These are phyloP conservation scores for Acrossocheilus fasciatus DNA, from an alignment of 2,797 vertebrate species.

Conservation along the genomic window DNA sequence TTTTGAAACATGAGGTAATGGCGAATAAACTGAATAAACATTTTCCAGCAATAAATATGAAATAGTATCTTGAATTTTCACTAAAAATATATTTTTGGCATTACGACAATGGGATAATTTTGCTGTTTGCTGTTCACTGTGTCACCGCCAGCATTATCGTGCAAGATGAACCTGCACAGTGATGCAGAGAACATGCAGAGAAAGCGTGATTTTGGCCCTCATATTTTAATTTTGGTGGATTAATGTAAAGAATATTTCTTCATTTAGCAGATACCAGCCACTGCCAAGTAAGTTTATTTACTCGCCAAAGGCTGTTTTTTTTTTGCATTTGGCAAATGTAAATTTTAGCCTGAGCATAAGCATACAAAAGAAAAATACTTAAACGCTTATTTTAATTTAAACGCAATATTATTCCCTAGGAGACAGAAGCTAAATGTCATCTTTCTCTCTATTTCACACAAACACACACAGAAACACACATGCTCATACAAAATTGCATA, in stretches of 20 bases:
- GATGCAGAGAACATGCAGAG: neutral
- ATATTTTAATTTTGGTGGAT: neutral
- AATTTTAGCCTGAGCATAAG: neutral
- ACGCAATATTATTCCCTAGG: neutral
- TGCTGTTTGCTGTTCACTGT: neutral
- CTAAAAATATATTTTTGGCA: neutral
- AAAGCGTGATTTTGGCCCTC: neutral
- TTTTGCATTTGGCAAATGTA: neutral
- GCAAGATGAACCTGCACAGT: neutral
- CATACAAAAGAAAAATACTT: constrained; percentile 1
- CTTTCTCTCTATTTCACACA: constrained; percentile 3
- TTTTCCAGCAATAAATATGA: neutral
- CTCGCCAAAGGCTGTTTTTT: neutral
- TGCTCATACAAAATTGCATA: constrained; percentile 22
- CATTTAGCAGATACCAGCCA: neutral
- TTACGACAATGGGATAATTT: neutral
- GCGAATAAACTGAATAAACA: neutral
- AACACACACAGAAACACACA: constrained; percentile 1
- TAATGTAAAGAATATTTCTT: neutral
- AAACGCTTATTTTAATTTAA: constrained; percentile 9
- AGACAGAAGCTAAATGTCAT: constrained; percentile 37
- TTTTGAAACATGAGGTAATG: neutral
- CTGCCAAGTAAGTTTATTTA: neutral
- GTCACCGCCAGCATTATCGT: neutral
- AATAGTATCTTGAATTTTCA: neutral